These are phyloP conservation scores for Cylloceria caligata DNA, from an alignment of 2,888 invertebrate species.

Conservation along the genomic window DNA sequence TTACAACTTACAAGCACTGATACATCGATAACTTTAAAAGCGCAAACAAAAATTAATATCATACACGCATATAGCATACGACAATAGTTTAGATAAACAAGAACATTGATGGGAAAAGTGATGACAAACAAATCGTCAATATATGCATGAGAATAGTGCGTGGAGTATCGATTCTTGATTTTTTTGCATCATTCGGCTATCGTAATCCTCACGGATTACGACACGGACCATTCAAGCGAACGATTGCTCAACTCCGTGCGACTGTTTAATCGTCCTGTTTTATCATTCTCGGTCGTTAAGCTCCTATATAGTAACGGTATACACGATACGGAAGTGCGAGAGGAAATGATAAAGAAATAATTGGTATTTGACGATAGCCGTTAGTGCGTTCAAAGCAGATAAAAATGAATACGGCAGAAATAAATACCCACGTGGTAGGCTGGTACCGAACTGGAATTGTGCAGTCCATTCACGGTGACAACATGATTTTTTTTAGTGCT, in stretches of 20 bases:
- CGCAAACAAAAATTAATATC: neutral
- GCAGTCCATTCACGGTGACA: slow-evolving; percentile 49
- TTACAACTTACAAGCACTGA: neutral
- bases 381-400: neutral
- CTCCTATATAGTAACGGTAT: neutral
- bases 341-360: slow-evolving; percentile 1
- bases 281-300: slow-evolving; percentile 4
- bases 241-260: no score
- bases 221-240: neutral
- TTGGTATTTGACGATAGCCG: neutral
- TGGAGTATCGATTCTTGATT: slow-evolving; percentile 39
- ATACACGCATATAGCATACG: neutral
- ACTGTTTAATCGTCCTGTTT: neutral
- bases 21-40: slow-evolving; percentile 26
- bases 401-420: slow-evolving; percentile 18
- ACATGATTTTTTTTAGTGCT: slow-evolving; percentile 52
- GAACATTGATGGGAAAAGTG: neutral
- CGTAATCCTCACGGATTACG: slow-evolving; percentile 56
- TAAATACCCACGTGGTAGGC: slow-evolving; percentile 5
- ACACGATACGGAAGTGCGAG: neutral
- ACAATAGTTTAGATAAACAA: neutral
- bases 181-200: slow-evolving; percentile 23
- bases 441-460: neutral
- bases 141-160: slow-evolving; percentile 6
- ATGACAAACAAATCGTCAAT: neutral